Conservation (phyloP, 2,113 vertebrate species). For the Notechis scutatus region DNA sequence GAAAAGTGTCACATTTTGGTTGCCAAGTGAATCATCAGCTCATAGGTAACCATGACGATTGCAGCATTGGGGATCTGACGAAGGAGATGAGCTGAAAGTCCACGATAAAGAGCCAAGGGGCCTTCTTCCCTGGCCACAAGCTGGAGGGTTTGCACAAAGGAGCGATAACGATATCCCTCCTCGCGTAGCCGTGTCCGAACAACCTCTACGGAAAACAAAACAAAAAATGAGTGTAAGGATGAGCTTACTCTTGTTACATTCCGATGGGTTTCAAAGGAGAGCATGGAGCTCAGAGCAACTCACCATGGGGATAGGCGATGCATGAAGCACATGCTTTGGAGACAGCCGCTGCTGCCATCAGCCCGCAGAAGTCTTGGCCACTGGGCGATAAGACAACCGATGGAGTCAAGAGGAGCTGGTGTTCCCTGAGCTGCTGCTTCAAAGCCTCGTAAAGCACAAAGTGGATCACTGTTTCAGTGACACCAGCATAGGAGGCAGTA, state of each 20-base stretch:
- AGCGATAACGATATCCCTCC: conserved; percentile 60
- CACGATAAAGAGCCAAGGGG: conserved; percentile 55
- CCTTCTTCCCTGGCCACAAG: conserved; percentile 61
- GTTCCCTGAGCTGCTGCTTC: conserved; percentile 53
- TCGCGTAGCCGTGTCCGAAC: conserved; percentile 64
- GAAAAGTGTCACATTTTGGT: conserved; percentile 33
- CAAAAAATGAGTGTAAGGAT: background rate
- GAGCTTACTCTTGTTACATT: background rate
- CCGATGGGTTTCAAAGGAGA: rapidly evolving
- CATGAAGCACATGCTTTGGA: conserved; percentile 63
- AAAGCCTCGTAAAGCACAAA: conserved; percentile 66
- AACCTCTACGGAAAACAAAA: conserved; percentile 53
- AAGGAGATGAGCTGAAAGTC: conserved; percentile 59
- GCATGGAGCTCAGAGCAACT: conserved; percentile 8
- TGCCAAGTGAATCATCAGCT: conserved; percentile 48
- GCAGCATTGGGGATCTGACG: conserved; percentile 66
- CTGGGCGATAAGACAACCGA: conserved; percentile 19
- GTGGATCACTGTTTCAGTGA: conserved; percentile 67
- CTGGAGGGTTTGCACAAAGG: conserved; percentile 61
- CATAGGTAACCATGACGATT: conserved; percentile 65
- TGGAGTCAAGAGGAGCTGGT: conserved; percentile 33
- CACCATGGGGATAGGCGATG: conserved; percentile 65
- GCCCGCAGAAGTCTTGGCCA: conserved; percentile 51
- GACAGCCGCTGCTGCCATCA: conserved; percentile 63
- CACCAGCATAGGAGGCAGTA: conserved; percentile 65